phyloP scores from a whole-genome alignment of 2,113 vertebrate species.

The Prunella fulvescens region DNA sequence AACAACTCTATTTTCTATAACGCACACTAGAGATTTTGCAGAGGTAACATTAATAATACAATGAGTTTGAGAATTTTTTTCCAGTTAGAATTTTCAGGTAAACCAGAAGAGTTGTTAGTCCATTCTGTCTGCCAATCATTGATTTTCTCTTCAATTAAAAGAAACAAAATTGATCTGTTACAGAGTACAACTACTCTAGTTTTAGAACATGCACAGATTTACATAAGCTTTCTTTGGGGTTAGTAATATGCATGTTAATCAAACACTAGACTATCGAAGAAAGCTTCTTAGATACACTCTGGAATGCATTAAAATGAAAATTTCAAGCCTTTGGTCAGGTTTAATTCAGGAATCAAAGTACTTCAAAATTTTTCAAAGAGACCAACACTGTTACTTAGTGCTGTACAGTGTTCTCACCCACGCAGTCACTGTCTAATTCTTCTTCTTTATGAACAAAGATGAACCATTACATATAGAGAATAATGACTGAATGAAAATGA shows the following conservation, averaged over 20 bases:
- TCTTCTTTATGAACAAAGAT: not conserved
- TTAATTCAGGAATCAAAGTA: not conserved
- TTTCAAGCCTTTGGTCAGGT: not conserved
- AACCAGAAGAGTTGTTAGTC: not conserved
- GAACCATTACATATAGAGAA: not conserved
- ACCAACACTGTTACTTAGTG: not conserved
- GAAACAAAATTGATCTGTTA: not conserved
- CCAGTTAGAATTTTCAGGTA: not conserved
- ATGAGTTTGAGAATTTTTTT: not conserved
- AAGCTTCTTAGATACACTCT: not conserved
- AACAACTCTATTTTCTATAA: slow-evolving; percentile 48
- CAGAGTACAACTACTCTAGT: not conserved
- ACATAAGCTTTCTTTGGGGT: not conserved
- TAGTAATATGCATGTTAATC: slow-evolving; percentile 4
- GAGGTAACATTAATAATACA: slow-evolving; percentile 19
- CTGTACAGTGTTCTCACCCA: not conserved
- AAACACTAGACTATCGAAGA: not conserved
- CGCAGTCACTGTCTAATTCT: not conserved
- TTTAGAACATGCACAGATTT: not conserved
- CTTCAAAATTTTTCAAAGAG: not conserved
- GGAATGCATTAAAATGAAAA: not conserved
- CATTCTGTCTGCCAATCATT: not conserved
- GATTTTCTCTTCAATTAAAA: not conserved
- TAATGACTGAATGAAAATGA: not conserved
- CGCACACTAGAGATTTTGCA: slow-evolving; percentile 43